Evolutionary conservation across 2,888 invertebrate species (phyloP).

Genomic region (Zygaena filipendulae): DNA sequence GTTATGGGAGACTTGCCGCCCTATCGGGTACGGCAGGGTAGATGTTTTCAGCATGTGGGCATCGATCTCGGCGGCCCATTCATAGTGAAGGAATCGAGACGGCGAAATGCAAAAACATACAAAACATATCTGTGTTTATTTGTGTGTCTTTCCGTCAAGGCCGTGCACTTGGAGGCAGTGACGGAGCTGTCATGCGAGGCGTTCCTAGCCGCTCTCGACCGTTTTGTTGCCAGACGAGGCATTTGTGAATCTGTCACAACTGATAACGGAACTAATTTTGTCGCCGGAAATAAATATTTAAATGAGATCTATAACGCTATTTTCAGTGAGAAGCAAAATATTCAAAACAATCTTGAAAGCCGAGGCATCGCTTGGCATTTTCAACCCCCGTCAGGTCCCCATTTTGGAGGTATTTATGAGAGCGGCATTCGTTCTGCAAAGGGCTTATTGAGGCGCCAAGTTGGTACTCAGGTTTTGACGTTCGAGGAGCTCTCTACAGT

Average conservation of each 20-base stretch:
- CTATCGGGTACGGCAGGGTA: background rate
- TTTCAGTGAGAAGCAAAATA: no score
- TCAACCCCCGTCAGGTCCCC: no score
- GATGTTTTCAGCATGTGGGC: conserved; percentile 1
- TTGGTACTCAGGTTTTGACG: conserved; percentile 16
- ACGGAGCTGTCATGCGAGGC: conserved; percentile 3
- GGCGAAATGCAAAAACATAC: background rate
- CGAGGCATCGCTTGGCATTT: conserved; percentile 9
- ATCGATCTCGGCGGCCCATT: conserved; percentile 6
- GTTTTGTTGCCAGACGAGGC: conserved; percentile 4
- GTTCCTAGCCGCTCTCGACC: conserved; percentile 2
- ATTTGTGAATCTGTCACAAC: background rate
- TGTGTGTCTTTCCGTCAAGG: conserved; percentile 1
- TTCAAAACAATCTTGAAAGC: no score
- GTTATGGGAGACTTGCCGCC: conserved; percentile 4
- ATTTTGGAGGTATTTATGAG: no score
- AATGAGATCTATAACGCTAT: no score
- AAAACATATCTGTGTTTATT: conserved; percentile 4
- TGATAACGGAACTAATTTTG: background rate
- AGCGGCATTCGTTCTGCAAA: conserved; percentile 10
- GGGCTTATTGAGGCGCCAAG: conserved; percentile 13
- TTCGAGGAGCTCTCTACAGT: conserved; percentile 5
- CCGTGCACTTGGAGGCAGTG: conserved; percentile 1
- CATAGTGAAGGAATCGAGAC: background rate
- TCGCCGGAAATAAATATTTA: no score